Conservation (phyloP, 2,113 vertebrate genomes). For the Tetrax tetrax region DNA sequence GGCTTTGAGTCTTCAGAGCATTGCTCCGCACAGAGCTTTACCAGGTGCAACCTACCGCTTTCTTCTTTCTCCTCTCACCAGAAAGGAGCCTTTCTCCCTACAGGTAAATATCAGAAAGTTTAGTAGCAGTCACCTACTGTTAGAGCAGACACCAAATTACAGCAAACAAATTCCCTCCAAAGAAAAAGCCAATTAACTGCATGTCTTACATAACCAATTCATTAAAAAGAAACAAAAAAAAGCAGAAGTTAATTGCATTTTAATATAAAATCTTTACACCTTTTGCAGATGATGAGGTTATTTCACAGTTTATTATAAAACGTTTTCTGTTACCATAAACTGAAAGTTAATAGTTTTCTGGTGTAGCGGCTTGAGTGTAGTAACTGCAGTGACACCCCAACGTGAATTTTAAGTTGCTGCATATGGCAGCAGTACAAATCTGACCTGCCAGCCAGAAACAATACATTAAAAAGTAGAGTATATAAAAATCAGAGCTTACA, state of each 20-base stretch:
- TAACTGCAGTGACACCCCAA: conserved; percentile 29
- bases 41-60: background rate
- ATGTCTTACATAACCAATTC: background rate
- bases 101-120: background rate
- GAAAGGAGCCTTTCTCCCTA: background rate
- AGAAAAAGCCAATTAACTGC: background rate
- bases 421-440: conserved; percentile 5
- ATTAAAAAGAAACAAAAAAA: background rate
- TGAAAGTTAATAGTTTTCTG: conserved; percentile 21
- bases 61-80: background rate
- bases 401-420: conserved; percentile 43
- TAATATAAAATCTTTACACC: conserved; percentile 17
- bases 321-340: background rate
- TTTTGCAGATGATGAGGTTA: conserved; percentile 1
- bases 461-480: background rate
- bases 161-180: background rate
- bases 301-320: conserved; percentile 35
- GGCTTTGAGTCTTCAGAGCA: background rate
- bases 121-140: background rate
- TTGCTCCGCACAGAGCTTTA: fast-evolving
- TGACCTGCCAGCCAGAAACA: conserved; percentile 36
- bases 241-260: background rate
- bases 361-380: background rate
- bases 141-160: background rate
- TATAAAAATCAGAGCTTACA: background rate